Conservation (phyloP, 1,140 invertebrate genomes). For the Magallana angulata region DNA sequence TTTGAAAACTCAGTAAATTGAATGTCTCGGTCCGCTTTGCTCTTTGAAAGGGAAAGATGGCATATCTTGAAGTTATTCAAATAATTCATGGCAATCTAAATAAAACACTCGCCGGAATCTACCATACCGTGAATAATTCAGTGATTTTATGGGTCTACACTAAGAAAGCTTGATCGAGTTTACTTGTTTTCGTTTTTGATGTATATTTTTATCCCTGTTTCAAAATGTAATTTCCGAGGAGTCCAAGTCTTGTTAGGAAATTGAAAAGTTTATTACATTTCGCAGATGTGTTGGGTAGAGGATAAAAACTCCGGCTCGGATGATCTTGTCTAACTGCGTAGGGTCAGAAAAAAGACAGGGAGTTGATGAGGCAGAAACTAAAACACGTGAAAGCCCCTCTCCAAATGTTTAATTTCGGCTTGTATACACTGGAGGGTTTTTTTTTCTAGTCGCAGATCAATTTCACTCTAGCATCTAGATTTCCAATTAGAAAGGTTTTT, state of each 20-base stretch:
- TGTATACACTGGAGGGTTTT: background rate
- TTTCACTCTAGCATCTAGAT: background rate
- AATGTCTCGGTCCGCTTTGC: background rate
- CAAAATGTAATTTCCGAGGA: background rate
- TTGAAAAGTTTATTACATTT: background rate
- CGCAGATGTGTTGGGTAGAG: background rate
- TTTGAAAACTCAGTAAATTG: slow-evolving; percentile 19
- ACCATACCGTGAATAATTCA: background rate
- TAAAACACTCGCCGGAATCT: background rate
- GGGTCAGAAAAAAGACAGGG: background rate
- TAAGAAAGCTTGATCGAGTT: background rate
- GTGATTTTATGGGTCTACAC: background rate
- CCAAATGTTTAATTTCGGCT: slow-evolving; percentile 3
- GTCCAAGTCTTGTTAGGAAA: background rate
- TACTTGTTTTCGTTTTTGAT: background rate
- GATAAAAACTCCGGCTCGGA: background rate
- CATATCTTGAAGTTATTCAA: background rate
- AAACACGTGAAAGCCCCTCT: background rate
- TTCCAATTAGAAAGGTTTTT: slow-evolving; percentile 25
- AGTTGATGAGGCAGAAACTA: background rate
- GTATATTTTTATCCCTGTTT: too few species aligned
- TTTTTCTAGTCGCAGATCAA: slow-evolving; percentile 2
- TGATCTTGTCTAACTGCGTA: background rate
- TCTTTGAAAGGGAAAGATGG: background rate
- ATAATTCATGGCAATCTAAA: background rate